Conservation (phyloP, 2,888 invertebrate genomes). For the Pyrgus malvae region DNA sequence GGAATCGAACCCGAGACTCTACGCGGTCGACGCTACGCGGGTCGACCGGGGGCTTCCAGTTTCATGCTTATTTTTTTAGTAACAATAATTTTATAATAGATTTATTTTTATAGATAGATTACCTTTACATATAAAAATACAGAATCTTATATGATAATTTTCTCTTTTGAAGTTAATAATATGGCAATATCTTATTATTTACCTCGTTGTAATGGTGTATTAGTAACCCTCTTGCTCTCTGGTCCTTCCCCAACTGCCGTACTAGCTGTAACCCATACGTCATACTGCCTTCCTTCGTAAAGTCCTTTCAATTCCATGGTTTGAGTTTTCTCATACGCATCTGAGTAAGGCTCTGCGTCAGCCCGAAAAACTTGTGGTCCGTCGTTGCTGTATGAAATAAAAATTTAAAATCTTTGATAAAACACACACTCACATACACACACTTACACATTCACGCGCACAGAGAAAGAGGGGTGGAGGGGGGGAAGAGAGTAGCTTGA, state of each 20-base stretch:
- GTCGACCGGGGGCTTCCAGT: no score
- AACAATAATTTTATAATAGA: no score
- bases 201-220: slow-evolving; percentile 80
- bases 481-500: no score
- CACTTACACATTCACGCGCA: no score
- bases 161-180: not conserved
- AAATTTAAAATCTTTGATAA: no score
- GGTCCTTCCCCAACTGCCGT: slow-evolving; percentile 84
- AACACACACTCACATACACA: no score
- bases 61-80: no score
- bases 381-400: slow-evolving; percentile 55
- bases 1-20: no score
- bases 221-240: slow-evolving; percentile 73
- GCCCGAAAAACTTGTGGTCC: slow-evolving; percentile 66
- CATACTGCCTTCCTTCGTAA: slow-evolving; percentile 79
- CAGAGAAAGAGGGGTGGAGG: no score
- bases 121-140: no score
- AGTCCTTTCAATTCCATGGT: slow-evolving; percentile 78
- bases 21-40: no score
- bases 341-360: slow-evolving; percentile 53
- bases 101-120: no score
- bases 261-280: slow-evolving; percentile 85
- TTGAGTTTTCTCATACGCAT: slow-evolving; percentile 67
- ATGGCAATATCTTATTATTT: slow-evolving; percentile 31
- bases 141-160: not conserved